Evolutionary conservation across 1,140 invertebrate genomes (phyloP).

Genomic region (Trichonephila inaurata): DNA sequence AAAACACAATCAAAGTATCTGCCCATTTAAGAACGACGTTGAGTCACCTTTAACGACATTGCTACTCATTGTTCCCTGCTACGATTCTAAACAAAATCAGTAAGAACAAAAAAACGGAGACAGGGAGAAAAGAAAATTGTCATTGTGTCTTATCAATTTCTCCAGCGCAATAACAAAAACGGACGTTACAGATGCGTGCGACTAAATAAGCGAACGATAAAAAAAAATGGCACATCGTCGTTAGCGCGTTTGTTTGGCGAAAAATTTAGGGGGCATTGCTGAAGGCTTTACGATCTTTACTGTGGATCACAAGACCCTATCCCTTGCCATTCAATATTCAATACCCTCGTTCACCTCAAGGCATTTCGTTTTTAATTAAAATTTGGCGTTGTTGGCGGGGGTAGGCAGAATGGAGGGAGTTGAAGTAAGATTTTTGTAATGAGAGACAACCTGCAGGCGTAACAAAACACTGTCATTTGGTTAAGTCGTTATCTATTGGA

Average conservation of each 20-base stretch:
- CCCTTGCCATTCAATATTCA: constrained; percentile 70
- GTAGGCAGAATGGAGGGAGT: neutral
- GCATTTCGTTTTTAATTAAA: constrained; percentile 76
- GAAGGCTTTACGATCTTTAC: constrained; percentile 70
- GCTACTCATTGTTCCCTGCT: constrained; percentile 24
- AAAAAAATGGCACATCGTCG: constrained; percentile 23
- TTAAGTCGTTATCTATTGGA: constrained; percentile 76
- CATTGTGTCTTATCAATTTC: constrained; percentile 62
- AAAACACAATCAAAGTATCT: constrained; percentile 67
- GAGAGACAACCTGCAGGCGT: constrained; percentile 55
- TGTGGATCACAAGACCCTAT: constrained; percentile 37
- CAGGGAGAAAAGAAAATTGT: constrained; percentile 39
- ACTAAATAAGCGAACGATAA: constrained; percentile 11
- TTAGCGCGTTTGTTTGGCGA: constrained; percentile 64
- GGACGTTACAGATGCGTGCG: constrained; percentile 1
- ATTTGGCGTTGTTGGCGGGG: constrained; percentile 16
- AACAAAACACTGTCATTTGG: constrained; percentile 75
- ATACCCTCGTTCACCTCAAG: constrained; percentile 48
- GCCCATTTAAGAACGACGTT: constrained; percentile 12
- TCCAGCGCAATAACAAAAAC: constrained; percentile 67
- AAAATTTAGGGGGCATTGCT: constrained; percentile 68
- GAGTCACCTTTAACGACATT: constrained; percentile 46
- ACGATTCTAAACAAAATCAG: constrained; percentile 54
- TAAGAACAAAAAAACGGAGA: neutral
- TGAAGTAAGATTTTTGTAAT: constrained; percentile 70